A percentile compares a stretch with the other conserved stretches of the same genome.
Conservation (phyloP, 2,113 vertebrate genomes). For the Halcyon senegalensis region DNA sequence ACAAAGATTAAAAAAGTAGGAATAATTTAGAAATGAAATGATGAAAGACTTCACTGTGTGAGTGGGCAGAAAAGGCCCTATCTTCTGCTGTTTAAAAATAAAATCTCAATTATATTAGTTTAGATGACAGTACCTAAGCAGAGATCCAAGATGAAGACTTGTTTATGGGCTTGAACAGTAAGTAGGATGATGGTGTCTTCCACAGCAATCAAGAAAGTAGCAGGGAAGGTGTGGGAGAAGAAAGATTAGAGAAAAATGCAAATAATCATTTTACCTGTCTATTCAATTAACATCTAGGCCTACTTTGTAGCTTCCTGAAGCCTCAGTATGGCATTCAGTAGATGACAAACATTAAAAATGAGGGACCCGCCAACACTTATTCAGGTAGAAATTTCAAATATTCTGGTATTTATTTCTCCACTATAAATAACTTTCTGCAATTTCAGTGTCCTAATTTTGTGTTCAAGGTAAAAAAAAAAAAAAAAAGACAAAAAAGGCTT, state of each 20-base stretch:
- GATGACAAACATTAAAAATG: constrained; percentile 50
- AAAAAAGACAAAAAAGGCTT: not conserved
- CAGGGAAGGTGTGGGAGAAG: constrained; percentile 31
- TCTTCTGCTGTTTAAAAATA: constrained; percentile 49
- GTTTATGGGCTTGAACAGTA: constrained; percentile 56
- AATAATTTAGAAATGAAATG: not conserved
- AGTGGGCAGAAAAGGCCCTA: constrained; percentile 10
- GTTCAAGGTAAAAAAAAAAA: not conserved
- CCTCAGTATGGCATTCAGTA: constrained; percentile 9
- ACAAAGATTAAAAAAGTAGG: not conserved
- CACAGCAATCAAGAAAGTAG: constrained; percentile 32
- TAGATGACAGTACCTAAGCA: constrained; percentile 39
- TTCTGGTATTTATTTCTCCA: constrained; percentile 36
- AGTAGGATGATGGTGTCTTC: constrained; percentile 65
- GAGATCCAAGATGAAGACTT: constrained; percentile 34
- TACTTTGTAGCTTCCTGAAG: constrained; percentile 53
- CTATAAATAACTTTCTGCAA: constrained; percentile 65
- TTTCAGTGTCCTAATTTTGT: constrained; percentile 59
- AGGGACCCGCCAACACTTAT: not conserved
- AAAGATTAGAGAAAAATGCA: constrained; percentile 69
- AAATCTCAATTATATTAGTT: constrained; percentile 19
- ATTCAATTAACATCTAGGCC: constrained; percentile 51
- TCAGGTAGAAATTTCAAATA: constrained; percentile 48
- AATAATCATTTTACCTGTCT: constrained; percentile 59
- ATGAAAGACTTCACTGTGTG: not conserved